Conservation (phyloP, 2,888 invertebrate species). For the Phyto melanocephala region DNA sequence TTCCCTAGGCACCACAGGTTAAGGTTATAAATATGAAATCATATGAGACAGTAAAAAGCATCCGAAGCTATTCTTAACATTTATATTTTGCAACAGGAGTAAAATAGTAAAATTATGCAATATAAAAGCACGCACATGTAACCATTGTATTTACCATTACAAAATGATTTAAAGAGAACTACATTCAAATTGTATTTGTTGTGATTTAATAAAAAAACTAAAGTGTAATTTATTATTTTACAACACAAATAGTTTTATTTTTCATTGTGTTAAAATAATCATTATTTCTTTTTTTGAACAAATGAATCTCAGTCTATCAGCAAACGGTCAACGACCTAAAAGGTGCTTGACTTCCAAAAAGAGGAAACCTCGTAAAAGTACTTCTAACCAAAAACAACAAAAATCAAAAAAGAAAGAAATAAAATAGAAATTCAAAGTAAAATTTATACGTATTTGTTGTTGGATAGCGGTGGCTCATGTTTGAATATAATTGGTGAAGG, state of each 20-base stretch:
- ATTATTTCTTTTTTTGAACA: constrained; percentile 12
- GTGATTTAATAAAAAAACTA: not conserved
- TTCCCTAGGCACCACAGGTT: no score
- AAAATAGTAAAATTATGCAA: no score
- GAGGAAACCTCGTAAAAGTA: constrained; percentile 58
- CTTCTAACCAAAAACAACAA: constrained; percentile 30
- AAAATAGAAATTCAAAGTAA: constrained; percentile 11
- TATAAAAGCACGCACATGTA: not conserved
- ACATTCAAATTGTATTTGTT: not conserved
- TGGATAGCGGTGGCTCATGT: not conserved
- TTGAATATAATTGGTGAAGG: constrained; percentile 48
- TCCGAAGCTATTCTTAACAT: no score
- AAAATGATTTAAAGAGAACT: not conserved
- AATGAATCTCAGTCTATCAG: not conserved
- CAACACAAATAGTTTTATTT: not conserved
- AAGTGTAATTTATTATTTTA: constrained; percentile 5
- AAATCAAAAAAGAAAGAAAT: not conserved
- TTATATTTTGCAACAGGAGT: no score
- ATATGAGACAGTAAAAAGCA: no score
- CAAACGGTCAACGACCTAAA: constrained; percentile 56
- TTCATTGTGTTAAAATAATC: constrained; percentile 7
- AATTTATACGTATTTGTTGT: not conserved
- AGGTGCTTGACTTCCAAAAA: constrained; percentile 56
- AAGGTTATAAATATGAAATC: no score
- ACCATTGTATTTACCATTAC: not conserved